A percentile compares a stretch with the other conserved stretches of the same genome.
These are phyloP conservation scores for Epinotia brunnichana DNA, from an alignment of 2,888 invertebrate genomes.

Conservation along the genomic window DNA sequence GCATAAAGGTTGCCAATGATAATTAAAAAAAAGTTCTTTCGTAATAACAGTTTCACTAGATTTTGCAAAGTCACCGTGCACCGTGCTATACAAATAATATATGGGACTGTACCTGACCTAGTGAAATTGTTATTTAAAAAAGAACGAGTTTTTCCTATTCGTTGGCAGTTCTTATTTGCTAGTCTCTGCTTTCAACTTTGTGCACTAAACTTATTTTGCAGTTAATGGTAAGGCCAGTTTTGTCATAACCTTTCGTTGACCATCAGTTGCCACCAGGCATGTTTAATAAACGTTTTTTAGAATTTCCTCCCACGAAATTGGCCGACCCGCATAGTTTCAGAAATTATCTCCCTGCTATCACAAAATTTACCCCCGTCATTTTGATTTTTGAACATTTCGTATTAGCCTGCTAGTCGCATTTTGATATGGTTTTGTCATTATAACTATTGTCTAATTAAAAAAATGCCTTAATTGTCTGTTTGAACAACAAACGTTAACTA, in stretches of 20 bases:
- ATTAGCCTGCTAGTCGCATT: slow-evolving; percentile 33
- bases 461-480: neutral
- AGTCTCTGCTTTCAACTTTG: slow-evolving; percentile 53
- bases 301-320: slow-evolving; percentile 27
- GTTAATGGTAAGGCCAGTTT: slow-evolving; percentile 48
- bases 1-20: neutral
- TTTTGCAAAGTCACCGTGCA: neutral
- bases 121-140: neutral
- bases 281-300: slow-evolving; percentile 18
- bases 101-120: neutral
- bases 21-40: neutral
- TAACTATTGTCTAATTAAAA: neutral
- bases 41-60: neutral
- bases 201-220: slow-evolving; percentile 74
- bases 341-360: slow-evolving; percentile 33
- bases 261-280: slow-evolving; percentile 23
- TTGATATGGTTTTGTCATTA: neutral
- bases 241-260: slow-evolving; percentile 10
- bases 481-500: neutral
- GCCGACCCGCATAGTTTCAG: slow-evolving; percentile 39
- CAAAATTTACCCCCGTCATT: slow-evolving; percentile 21
- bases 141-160: neutral
- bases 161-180: neutral
- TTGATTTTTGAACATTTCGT: slow-evolving; percentile 23
- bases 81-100: neutral